A percentile compares a stretch with the other conserved stretches of the same genome.
Evolutionary conservation across 2,113 vertebrate species (phyloP).

Genomic region (Zeus faber): DNA sequence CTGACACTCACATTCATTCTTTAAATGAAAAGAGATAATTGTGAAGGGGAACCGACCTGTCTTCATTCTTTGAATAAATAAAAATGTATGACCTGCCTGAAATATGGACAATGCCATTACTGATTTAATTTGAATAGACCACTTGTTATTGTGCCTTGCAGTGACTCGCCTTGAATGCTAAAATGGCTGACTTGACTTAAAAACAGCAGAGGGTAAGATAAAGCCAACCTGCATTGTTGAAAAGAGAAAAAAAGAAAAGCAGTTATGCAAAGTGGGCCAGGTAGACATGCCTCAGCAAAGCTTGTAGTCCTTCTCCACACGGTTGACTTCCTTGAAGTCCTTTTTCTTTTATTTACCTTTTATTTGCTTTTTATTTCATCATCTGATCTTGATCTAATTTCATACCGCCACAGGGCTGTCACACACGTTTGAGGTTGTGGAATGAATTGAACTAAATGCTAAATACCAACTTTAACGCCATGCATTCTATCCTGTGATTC

Average conservation of each 20-base stretch:
- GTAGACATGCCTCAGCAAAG: slow-evolving; percentile 29
- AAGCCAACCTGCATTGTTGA: slow-evolving; percentile 31
- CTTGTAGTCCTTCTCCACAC: slow-evolving; percentile 12
- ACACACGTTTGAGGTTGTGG: too few species aligned
- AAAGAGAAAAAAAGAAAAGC: slow-evolving; percentile 20
- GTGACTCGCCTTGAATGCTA: slow-evolving; percentile 57
- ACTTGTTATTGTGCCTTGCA: slow-evolving; percentile 67
- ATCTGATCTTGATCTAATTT: too few species aligned
- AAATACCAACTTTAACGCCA: too few species aligned
- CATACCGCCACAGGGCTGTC: too few species aligned
- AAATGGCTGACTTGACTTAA: slow-evolving; percentile 46
- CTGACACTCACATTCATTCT: slow-evolving; percentile 78
- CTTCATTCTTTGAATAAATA: slow-evolving; percentile 78
- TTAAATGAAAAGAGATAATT: slow-evolving; percentile 78
- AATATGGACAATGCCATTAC: slow-evolving; percentile 79
- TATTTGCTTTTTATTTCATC: too few species aligned
- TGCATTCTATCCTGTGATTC: too few species aligned
- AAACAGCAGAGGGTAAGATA: slow-evolving; percentile 40
- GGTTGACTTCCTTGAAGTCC: slow-evolving; percentile 1
- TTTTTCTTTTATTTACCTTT: too few species aligned
- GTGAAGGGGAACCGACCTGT: slow-evolving; percentile 73
- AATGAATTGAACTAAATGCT: too few species aligned
- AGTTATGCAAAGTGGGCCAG: slow-evolving; percentile 46
- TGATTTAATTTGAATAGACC: slow-evolving; percentile 79
- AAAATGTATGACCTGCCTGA: slow-evolving; percentile 76